Percentiles rank a stretch among this genome's conserved stretches.
Evolutionary conservation across 2,113 vertebrate species (phyloP).

Genomic region (Caranx melampygus): DNA sequence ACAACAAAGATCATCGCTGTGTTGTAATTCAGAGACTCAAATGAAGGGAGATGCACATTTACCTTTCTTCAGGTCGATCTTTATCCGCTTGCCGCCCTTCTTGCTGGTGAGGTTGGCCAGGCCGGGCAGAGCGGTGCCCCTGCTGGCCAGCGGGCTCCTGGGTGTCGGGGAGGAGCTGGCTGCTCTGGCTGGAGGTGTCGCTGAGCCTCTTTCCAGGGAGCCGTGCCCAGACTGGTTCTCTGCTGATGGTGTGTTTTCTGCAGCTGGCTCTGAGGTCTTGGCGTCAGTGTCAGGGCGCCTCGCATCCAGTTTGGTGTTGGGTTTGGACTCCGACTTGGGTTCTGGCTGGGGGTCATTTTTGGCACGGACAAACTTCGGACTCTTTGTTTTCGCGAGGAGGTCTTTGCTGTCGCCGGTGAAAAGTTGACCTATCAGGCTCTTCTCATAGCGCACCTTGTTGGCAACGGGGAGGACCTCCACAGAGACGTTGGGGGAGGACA

Average conservation of each 20-base stretch:
- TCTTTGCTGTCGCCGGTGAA: slow-evolving; percentile 76
- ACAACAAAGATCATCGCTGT: no score
- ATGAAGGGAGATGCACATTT: slow-evolving; percentile 24
- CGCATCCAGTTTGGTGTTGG: neutral
- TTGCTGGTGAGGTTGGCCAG: slow-evolving; percentile 84
- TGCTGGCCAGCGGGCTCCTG: slow-evolving; percentile 69
- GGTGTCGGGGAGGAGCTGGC: slow-evolving; percentile 68
- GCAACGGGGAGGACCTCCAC: slow-evolving; percentile 86
- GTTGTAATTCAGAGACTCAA: no score
- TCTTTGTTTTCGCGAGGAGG: slow-evolving; percentile 76
- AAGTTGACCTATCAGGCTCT: slow-evolving; percentile 89
- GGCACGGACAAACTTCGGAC: slow-evolving; percentile 70
- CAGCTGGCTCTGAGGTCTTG: slow-evolving; percentile 43
- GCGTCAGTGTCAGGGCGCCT: slow-evolving; percentile 47
- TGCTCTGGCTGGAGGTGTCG: neutral
- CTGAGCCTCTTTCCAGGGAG: slow-evolving; percentile 44
- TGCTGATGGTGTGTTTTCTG: neutral
- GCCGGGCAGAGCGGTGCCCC: slow-evolving; percentile 75
- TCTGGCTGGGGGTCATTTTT: slow-evolving; percentile 46
- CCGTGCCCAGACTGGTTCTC: slow-evolving; percentile 12
- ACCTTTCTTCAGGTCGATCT: slow-evolving; percentile 97
- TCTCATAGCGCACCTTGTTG: slow-evolving; percentile 91
- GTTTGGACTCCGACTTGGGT: slow-evolving; percentile 15
- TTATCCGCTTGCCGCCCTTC: slow-evolving; percentile 89
- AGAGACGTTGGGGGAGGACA: slow-evolving; percentile 82